Percentiles rank a stretch among this genome's conserved stretches.
These are phyloP conservation scores for Megaptera novaeangliae DNA, from an alignment of 2,113 vertebrate species.

Conservation along the genomic window DNA sequence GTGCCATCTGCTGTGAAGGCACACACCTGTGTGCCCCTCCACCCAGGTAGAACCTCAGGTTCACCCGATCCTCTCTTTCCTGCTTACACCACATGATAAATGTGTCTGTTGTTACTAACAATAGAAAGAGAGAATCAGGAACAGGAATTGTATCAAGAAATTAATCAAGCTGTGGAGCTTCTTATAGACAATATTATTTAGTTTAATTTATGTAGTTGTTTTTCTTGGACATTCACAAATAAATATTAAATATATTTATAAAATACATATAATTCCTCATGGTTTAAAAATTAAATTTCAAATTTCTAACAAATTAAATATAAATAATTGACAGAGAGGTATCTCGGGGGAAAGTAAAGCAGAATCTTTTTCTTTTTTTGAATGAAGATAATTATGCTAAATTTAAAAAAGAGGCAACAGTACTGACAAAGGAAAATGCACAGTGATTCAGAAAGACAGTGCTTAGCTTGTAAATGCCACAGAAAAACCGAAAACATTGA, in stretches of 20 bases:
- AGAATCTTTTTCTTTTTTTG: not conserved
- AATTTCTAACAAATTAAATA: not conserved
- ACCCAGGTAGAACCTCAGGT: not conserved
- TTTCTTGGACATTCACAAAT: not conserved
- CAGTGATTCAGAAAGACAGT: not conserved
- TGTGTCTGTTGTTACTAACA: not conserved
- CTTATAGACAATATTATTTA: not conserved
- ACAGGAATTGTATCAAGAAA: not conserved
- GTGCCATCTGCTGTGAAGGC: not conserved
- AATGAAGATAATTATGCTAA: not conserved
- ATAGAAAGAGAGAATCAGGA: not conserved
- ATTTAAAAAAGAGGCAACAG: not conserved
- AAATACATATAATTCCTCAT: not conserved
- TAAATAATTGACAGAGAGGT: not conserved
- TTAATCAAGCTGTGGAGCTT: not conserved
- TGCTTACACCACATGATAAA: not conserved
- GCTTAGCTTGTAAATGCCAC: not conserved
- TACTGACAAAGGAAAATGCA: not conserved
- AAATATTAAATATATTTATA: not conserved
- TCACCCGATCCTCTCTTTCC: not conserved
- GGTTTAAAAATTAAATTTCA: constrained; percentile 8
- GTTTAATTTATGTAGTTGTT: not conserved
- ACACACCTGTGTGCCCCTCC: not conserved
- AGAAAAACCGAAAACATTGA: not conserved
- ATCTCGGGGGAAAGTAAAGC: not conserved